Evolutionary conservation across 1,140 invertebrate genomes (phyloP).

Genomic region (Lycorma delicatula): DNA sequence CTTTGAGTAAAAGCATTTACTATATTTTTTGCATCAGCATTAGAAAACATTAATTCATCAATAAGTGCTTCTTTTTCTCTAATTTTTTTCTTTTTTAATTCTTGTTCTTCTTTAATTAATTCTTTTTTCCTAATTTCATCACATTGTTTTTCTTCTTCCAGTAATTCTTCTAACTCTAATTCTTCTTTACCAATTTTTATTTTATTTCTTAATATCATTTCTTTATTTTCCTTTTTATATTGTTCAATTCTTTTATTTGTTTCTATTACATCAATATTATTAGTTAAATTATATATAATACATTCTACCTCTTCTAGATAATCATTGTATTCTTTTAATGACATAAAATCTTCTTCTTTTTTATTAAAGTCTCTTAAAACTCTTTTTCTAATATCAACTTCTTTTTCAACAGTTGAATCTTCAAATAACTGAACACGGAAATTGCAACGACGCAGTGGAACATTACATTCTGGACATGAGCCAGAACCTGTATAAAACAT

Average conservation of each 20-base stretch:
- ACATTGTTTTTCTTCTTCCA: conserved; percentile 55
- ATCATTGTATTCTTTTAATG: conserved; percentile 79
- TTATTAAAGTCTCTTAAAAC: conserved; percentile 87
- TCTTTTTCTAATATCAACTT: conserved; percentile 88
- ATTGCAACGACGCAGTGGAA: conserved; percentile 75
- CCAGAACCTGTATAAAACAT: conserved; percentile 69
- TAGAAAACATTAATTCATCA: conserved; percentile 89
- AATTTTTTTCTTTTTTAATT: conserved; percentile 74
- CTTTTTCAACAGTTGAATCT: conserved; percentile 92
- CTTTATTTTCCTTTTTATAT: conserved; percentile 90
- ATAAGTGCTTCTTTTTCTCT: conserved; percentile 83
- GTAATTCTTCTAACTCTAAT: conserved; percentile 75
- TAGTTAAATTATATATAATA: conserved; percentile 84
- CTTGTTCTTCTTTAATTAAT: conserved; percentile 47
- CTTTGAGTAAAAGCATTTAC: conserved; percentile 69
- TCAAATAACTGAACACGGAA: conserved; percentile 94
- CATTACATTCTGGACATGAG: conserved; percentile 84
- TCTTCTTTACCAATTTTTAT: conserved; percentile 47
- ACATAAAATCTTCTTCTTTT: conserved; percentile 79
- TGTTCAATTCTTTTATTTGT: conserved; percentile 86
- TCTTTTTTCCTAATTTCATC: conserved; percentile 34
- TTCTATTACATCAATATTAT: conserved; percentile 82
- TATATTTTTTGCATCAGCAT: conserved; percentile 79
- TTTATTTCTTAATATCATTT: conserved; percentile 82
- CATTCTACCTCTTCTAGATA: conserved; percentile 88